Evolutionary conservation across 2,113 vertebrate species (phyloP).

Genomic region (Paratilapia polleni): DNA sequence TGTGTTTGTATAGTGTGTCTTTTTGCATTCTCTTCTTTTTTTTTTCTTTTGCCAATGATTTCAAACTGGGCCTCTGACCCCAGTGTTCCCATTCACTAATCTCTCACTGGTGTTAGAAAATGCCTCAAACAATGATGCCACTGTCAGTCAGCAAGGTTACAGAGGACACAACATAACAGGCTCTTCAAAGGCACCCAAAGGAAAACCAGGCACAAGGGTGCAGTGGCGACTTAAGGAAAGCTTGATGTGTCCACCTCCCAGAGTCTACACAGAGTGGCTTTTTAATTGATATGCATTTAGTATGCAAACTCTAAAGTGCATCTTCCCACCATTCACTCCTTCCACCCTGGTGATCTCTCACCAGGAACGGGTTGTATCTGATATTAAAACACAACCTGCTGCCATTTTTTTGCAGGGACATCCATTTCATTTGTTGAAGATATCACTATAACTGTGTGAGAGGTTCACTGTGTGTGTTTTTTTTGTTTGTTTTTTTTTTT

Average conservation of each 20-base stretch:
- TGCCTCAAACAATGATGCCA: conserved; percentile 1
- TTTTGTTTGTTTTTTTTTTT: neutral
- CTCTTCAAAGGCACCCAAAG: neutral
- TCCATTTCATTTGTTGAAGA: neutral
- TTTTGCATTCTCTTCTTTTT: neutral
- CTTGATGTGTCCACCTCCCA: neutral
- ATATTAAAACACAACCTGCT: neutral
- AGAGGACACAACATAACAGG: neutral
- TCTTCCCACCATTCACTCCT: neutral
- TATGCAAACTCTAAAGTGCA: neutral
- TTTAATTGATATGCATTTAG: neutral
- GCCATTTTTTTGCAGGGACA: neutral
- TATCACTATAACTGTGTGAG: neutral
- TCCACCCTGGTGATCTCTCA: neutral
- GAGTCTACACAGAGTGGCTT: neutral
- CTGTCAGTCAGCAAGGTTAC: neutral
- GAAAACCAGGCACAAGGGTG: neutral
- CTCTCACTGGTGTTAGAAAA: neutral
- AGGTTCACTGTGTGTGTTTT: neutral
- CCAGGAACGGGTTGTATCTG: neutral
- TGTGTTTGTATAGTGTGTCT: neutral
- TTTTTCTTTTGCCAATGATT: accelerated
- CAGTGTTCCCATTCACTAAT: neutral
- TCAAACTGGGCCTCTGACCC: neutral
- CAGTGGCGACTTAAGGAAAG: neutral